Base-by-base conservation (phyloP, 2,888 invertebrate genomes). In the Acanthosepion lycidas region DNA sequence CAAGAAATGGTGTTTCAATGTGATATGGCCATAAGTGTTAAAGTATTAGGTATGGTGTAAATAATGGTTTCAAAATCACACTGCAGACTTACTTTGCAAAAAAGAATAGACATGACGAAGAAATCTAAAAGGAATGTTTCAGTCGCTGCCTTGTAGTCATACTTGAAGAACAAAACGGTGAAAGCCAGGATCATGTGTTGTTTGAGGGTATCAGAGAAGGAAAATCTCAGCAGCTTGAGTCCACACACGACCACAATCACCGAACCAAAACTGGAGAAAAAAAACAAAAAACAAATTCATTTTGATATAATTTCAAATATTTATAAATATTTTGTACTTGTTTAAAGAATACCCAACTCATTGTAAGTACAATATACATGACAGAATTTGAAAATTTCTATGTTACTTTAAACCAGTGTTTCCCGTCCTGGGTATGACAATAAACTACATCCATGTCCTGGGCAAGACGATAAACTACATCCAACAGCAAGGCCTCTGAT, bases 41-140 rank as follows among this genome's bases (percentile, higher is more conserved):
- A 42, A 42, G 42, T 42, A 42, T 42, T 3, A 42, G 42, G 3
- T 42, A 42, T 42, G 2, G 51, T 51, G 15, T 8, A 51, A 51
- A 51, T 51, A 51, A 51, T 51, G 51, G 51, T 51, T 51, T 15
- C 8, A 94, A 59, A 94, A 92, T 42, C 23, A 33, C 48, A 94
- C 6, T 15, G 15, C 26, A 23, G 18, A 94, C 96, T 96, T 95
- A 99, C 98, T 97, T 99, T 99, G 96, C 98, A 98, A 96, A 98
- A 99, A 92, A 98, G 98, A 95, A 99, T 98, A 94, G 99, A 98
- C 96, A 99, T 98, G 95, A 99, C 98, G 97, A 99, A 99, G 97
- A 99, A 99, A 97, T 99, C 99, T 0, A 99, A 98, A 28, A 99
- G 98, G 97, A 99, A 99, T 0, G 99, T 98, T 97, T 99, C 99